These are phyloP conservation scores for Ormyrus nitidulus DNA, from an alignment of 2,888 invertebrate species.

Conservation along the genomic window DNA sequence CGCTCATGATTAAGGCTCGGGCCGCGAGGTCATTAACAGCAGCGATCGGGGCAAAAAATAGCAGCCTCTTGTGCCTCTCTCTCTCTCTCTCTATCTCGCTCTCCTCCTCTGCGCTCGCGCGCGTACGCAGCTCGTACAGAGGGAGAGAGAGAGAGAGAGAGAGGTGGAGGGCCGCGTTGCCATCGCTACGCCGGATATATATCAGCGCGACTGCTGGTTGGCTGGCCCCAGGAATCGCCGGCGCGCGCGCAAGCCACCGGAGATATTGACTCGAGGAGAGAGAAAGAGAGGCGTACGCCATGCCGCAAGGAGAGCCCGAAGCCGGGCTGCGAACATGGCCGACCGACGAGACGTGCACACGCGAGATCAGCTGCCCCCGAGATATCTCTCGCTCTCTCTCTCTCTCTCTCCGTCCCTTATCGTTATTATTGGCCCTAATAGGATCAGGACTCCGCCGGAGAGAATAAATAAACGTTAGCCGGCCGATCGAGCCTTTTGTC, in stretches of 20 bases:
- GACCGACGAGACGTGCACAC: constrained; percentile 1
- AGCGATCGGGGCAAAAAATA: neutral
- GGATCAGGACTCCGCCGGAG: neutral
- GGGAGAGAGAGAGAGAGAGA: neutral
- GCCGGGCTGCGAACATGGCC: constrained; percentile 39
- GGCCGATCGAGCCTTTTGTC: too few species aligned
- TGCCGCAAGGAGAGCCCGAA: neutral
- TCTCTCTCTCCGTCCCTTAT: too few species aligned
- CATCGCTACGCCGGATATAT: constrained; percentile 73
- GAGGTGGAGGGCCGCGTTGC: constrained; percentile 64
- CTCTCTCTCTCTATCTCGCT: too few species aligned
- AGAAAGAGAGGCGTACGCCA: constrained; percentile 34
- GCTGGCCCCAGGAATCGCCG: constrained; percentile 57
- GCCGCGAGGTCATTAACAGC: neutral
- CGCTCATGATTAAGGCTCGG: neutral
- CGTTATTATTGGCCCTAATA: neutral
- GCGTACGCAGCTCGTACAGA: neutral
- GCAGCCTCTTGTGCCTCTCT: too few species aligned
- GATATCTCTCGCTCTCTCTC: too few species aligned
- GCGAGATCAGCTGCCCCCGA: constrained; percentile 8
- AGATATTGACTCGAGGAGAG: constrained; percentile 68
- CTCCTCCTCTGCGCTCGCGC: neutral
- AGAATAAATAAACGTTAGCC: too few species aligned
- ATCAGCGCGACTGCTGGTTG: constrained; percentile 73
- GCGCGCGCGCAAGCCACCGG: constrained; percentile 52